Evolutionary conservation across 2,797 vertebrate genomes (phyloP).

Genomic region (Ispidina lecontei): DNA sequence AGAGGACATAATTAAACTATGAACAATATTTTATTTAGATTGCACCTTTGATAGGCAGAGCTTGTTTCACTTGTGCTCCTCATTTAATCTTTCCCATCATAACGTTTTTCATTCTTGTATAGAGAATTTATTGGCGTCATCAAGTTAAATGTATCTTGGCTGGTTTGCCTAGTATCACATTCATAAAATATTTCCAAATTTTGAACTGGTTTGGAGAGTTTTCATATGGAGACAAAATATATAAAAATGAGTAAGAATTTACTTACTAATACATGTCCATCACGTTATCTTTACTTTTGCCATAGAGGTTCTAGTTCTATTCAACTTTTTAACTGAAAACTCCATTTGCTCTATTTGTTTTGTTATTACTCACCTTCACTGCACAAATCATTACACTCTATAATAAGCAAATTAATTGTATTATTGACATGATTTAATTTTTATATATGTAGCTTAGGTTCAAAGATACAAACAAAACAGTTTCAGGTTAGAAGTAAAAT

Average conservation of each 20-base stretch:
- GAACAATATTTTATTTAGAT: background rate
- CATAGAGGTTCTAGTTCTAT: background rate
- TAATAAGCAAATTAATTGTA: background rate
- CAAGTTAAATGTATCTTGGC: background rate
- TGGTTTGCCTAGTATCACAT: background rate
- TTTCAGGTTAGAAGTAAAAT: background rate
- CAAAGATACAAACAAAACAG: background rate
- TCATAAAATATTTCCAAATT: background rate
- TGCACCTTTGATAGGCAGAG: background rate
- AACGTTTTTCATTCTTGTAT: background rate
- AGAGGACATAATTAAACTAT: background rate
- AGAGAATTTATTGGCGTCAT: background rate
- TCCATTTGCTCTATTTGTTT: constrained; percentile 27
- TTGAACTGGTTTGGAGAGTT: background rate
- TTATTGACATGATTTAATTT: background rate
- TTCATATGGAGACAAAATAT: background rate
- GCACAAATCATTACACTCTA: background rate
- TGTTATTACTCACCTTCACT: background rate
- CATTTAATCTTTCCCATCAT: background rate
- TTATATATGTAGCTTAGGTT: background rate
- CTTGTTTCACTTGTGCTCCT: constrained; percentile 26
- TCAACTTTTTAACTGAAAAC: background rate
- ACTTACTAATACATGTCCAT: background rate
- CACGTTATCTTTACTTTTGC: background rate
- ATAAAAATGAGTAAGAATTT: background rate